Evolutionary conservation across 37 sponge, comb jelly and placozoan genomes (phyloP).

Genomic region (Axinella damicornis): DNA sequence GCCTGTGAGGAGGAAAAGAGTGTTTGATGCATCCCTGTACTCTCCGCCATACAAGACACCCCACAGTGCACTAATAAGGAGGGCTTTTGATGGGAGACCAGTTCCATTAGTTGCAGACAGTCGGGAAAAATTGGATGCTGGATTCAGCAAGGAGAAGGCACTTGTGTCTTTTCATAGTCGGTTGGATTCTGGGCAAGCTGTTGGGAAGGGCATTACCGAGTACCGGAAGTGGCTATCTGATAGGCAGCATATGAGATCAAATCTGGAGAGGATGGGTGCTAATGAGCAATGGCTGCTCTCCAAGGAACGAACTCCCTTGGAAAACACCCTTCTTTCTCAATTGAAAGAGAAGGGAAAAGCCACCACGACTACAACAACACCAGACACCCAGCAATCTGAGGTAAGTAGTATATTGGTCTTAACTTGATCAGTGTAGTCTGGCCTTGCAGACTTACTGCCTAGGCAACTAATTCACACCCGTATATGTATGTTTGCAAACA

Average conservation of each 20-base stretch:
- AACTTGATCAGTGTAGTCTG: too few species aligned
- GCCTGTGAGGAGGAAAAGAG: constrained; percentile 28
- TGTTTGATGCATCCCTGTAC: constrained; percentile 45
- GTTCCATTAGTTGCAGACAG: background rate
- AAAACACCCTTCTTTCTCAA: constrained; percentile 13
- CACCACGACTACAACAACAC: too few species aligned
- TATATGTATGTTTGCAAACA: too few species aligned
- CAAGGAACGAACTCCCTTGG: constrained; percentile 51
- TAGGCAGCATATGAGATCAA: constrained; percentile 16
- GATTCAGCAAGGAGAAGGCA: too few species aligned
- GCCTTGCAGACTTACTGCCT: background rate
- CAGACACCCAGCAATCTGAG: too few species aligned
- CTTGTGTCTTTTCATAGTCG: too few species aligned
- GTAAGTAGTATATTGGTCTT: too few species aligned
- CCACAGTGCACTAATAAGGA: background rate
- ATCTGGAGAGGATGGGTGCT: constrained; percentile 39
- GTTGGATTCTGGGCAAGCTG: too few species aligned
- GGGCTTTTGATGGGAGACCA: constrained; percentile 1
- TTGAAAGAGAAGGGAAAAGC: background rate
- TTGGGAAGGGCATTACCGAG: background rate
- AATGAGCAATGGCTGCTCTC: constrained; percentile 48
- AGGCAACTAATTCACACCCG: background rate
- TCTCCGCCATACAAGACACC: background rate
- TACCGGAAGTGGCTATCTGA: constrained; percentile 50
- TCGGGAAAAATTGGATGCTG: background rate